Base-by-base conservation (phyloP, 1,140 invertebrate genomes). In the Drosophila punjabiensis region DNA sequence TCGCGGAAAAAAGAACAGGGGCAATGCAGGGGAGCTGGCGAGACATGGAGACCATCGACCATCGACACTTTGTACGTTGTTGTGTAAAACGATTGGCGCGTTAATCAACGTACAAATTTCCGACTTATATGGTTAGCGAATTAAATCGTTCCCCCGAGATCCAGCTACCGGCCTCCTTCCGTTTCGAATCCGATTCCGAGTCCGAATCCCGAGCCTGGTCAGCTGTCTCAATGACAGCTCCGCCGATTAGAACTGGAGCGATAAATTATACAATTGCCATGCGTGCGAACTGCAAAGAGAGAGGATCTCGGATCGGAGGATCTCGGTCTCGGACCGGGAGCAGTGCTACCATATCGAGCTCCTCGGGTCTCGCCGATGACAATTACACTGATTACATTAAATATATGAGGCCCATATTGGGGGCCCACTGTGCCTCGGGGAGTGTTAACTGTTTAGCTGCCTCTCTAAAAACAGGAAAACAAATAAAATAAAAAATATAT, bases 251-350 rank as follows among this genome's bases (percentile, higher is more conserved):
- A 89, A 89, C 86, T 89, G 76, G 86, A 89, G 86, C 86, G 86
- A 89, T 89, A 89, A 89, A 89, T 89, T 90, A 89, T 89, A 89
- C 86, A 89, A 89, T 89, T 89, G 86, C 85, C 75, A 85, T 90
- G 86, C 86, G 81, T 90, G 85, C 81, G 82, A 89, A 61, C 77
- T 60, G 78, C 68, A 67, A 65, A 74, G 67, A 71, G 70, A 73
- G 70, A 60, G 70, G 70, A 56, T 69, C 66, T 48, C 30, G 47
- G 67, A 37, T 39, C 20, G 62, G 67, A 67, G 47, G 20, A 33
- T 68, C 50, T 30, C 24, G 13, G 30, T 60, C 47, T 33, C n/a
- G 43, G 28, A 18, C 47, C 33, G 45, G 35, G 48, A 55, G 62
- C 48, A 70, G 48, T 16, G 30, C 52, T 18, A 11, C 66, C 71